These are phyloP conservation scores for Odiellus spinosus DNA, from an alignment of 2,888 invertebrate genomes.

Conservation along the genomic window DNA sequence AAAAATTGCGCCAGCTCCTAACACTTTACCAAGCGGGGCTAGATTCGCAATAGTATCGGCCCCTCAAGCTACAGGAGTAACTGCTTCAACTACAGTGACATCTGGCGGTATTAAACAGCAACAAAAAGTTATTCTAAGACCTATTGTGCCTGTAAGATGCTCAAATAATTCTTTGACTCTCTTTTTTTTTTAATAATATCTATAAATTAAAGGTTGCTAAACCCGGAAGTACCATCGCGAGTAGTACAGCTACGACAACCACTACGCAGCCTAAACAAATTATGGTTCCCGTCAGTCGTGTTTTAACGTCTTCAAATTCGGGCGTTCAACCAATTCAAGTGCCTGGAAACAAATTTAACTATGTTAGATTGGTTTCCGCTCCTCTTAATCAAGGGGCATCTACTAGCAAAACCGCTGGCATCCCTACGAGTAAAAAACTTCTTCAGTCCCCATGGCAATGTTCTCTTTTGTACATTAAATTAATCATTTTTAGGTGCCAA, in stretches of 20 bases:
- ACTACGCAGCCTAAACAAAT: background rate
- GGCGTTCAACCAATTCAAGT: constrained; percentile 28
- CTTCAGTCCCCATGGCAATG: background rate
- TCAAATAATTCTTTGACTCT: no score
- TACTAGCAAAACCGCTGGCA: constrained; percentile 12
- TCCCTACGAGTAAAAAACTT: constrained; percentile 5
- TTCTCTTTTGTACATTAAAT: no score
- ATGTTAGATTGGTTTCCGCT: constrained; percentile 31
- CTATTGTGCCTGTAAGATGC: constrained; percentile 22
- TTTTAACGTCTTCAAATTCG: constrained; percentile 2
- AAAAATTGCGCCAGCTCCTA: constrained; percentile 48
- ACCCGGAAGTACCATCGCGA: background rate
- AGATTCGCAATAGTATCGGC: constrained; percentile 4
- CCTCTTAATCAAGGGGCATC: constrained; percentile 1
- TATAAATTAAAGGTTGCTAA: no score
- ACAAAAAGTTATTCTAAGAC: constrained; percentile 28
- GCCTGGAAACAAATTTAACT: constrained; percentile 31
- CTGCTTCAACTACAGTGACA: constrained; percentile 1
- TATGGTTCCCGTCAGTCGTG: background rate
- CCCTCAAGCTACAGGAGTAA: constrained; percentile 5
- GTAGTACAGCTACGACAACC: constrained; percentile 1
- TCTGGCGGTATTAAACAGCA: no score
- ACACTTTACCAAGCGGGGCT: constrained; percentile 18
- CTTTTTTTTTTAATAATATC: no score
- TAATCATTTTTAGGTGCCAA: no score